phyloP scores from a whole-genome alignment of 2,113 vertebrate genomes.

The Gymnarchus niloticus region DNA sequence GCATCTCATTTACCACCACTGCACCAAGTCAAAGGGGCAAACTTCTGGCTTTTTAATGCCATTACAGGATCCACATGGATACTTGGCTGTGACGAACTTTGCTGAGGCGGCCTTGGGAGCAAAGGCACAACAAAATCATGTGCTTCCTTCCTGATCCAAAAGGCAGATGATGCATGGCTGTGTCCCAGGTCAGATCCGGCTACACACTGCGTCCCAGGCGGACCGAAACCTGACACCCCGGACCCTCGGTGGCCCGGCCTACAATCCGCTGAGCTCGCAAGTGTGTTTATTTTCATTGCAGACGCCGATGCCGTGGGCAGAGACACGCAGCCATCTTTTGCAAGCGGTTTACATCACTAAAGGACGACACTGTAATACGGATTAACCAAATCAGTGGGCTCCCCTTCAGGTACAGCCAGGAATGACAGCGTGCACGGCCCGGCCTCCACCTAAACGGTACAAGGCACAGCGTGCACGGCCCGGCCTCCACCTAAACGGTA shows the following conservation, averaged over 20 bases:
- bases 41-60: not conserved
- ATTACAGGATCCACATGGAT: not conserved
- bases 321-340: not conserved
- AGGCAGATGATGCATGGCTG: not conserved
- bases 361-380: not conserved
- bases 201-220: not conserved
- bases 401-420: not conserved
- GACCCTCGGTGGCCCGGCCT: not conserved
- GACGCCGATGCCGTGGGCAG: not conserved
- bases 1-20: not conserved
- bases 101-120: not conserved
- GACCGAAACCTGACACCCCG: conserved; percentile 19
- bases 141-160: not conserved
- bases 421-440: not conserved
- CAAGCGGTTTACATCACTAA: not conserved
- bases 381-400: not conserved
- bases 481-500: no score
- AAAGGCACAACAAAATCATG: not conserved
- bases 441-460: no score
- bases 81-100: no score
- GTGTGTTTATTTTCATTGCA: conserved; percentile 5
- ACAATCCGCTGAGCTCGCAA: conserved; percentile 23
- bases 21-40: not conserved
- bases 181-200: not conserved
- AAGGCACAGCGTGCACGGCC: not conserved